Evolutionary conservation across 1,140 invertebrate species (phyloP).

Genomic region (Drosophila orena): DNA sequence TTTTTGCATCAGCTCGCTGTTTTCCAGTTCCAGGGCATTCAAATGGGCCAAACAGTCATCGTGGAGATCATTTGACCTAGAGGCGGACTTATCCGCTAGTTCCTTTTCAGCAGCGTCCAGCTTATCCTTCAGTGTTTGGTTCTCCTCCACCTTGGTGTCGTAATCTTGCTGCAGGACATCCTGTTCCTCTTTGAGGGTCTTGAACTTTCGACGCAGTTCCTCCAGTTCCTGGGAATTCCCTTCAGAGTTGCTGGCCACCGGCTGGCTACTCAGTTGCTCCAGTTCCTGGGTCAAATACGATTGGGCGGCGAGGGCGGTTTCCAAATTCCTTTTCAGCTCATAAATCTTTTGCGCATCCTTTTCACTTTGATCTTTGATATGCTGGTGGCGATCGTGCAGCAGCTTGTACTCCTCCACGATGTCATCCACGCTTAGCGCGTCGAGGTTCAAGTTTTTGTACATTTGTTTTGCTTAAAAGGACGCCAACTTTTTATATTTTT

Average conservation of each 20-base stretch:
- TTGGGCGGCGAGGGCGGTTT: slow-evolving; percentile 70
- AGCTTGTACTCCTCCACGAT: slow-evolving; percentile 74
- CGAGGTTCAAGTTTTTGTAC: slow-evolving; percentile 62
- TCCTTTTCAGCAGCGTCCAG: slow-evolving; percentile 34
- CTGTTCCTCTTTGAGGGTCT: slow-evolving; percentile 43
- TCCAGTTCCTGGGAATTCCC: slow-evolving; percentile 51
- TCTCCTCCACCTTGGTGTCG: slow-evolving; percentile 57
- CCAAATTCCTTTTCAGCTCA: slow-evolving; percentile 73
- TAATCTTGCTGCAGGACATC: slow-evolving; percentile 66
- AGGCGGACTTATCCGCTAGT: slow-evolving; percentile 7
- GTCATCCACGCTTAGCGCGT: slow-evolving; percentile 62
- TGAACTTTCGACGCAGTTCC: slow-evolving; percentile 63
- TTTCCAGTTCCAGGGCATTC: slow-evolving; percentile 59
- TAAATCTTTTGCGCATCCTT: slow-evolving; percentile 73
- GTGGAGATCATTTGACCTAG: slow-evolving; percentile 27
- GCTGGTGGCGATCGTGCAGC: slow-evolving; percentile 62
- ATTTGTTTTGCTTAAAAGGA: slow-evolving; percentile 37
- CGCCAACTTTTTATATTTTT: slow-evolving; percentile 3
- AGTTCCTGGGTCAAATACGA: slow-evolving; percentile 74
- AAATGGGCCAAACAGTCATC: slow-evolving; percentile 48
- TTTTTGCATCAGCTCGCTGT: slow-evolving; percentile 72
- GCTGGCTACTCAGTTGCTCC: slow-evolving; percentile 55
- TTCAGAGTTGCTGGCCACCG: neutral
- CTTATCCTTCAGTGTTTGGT: slow-evolving; percentile 21
- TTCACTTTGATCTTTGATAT: slow-evolving; percentile 56